Evolutionary conservation across 2,113 vertebrate species (phyloP).

Genomic region (Dasyornis broadbenti): DNA sequence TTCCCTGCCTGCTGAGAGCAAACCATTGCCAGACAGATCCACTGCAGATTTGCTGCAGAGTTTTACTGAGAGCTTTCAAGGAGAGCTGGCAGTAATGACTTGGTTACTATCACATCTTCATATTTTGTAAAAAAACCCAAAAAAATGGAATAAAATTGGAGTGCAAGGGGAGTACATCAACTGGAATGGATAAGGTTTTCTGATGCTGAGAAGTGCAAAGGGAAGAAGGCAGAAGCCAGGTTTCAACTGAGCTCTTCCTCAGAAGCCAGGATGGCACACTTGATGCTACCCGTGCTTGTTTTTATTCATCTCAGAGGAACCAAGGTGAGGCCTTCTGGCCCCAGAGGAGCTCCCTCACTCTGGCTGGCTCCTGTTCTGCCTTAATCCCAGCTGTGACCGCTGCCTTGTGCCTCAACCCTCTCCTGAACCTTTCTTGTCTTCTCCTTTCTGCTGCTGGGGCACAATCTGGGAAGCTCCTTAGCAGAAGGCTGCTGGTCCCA

Average conservation of each 20-base stretch:
- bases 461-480: not conserved
- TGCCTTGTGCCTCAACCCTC: not conserved
- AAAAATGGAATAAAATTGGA: not conserved
- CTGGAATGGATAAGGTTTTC: not conserved
- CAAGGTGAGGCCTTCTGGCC: not conserved
- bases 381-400: not conserved
- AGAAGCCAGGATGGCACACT: not conserved
- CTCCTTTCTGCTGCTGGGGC: not conserved
- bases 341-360: not conserved
- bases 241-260: not conserved
- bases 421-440: not conserved
- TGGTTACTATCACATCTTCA: not conserved
- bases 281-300: not conserved
- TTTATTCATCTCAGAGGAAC: not conserved
- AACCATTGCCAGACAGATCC: not conserved
- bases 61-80: not conserved
- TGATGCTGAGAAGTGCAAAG: not conserved
- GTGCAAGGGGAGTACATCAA: not conserved
- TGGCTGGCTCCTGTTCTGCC: not conserved
- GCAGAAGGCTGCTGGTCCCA: not conserved
- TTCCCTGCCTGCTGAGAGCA: not conserved
- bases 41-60: not conserved
- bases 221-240: not conserved
- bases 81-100: not conserved
- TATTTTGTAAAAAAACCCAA: not conserved